phyloP scores from a whole-genome alignment of 2,113 vertebrate genomes.

The Gulo gulo region DNA sequence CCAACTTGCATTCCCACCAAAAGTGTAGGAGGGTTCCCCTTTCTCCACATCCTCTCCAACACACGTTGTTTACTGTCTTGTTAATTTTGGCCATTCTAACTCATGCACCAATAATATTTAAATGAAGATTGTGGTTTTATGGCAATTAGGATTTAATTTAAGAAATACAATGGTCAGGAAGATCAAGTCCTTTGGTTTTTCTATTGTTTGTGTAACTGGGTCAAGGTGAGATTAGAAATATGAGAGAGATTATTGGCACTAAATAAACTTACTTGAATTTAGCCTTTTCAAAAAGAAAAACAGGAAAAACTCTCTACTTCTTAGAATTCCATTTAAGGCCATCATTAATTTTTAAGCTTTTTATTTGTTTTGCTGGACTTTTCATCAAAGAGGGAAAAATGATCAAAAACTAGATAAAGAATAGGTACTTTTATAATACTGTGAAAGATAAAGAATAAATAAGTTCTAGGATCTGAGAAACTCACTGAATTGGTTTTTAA shows the following conservation, averaged over 20 bases:
- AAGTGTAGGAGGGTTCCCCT: too few species aligned
- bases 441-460: conserved; percentile 33
- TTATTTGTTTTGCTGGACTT: conserved; percentile 4
- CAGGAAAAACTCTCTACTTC: background rate
- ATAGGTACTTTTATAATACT: conserved; percentile 37
- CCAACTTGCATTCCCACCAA: too few species aligned
- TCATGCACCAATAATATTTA: background rate
- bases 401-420: conserved; percentile 10
- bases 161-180: background rate
- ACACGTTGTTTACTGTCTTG: too few species aligned
- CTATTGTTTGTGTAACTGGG: background rate
- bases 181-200: background rate
- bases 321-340: background rate
- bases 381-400: background rate
- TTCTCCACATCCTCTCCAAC: too few species aligned
- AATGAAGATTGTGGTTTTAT: background rate
- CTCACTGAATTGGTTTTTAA: background rate
- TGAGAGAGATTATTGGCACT: background rate
- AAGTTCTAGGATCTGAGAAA: conserved; percentile 39
- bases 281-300: background rate
- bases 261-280: background rate
- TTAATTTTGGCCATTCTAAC: too few species aligned
- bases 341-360: background rate
- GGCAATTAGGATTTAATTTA: background rate
- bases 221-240: background rate